Base-by-base conservation (phyloP, 2,888 invertebrate genomes). In the Tenodera sinensis region DNA sequence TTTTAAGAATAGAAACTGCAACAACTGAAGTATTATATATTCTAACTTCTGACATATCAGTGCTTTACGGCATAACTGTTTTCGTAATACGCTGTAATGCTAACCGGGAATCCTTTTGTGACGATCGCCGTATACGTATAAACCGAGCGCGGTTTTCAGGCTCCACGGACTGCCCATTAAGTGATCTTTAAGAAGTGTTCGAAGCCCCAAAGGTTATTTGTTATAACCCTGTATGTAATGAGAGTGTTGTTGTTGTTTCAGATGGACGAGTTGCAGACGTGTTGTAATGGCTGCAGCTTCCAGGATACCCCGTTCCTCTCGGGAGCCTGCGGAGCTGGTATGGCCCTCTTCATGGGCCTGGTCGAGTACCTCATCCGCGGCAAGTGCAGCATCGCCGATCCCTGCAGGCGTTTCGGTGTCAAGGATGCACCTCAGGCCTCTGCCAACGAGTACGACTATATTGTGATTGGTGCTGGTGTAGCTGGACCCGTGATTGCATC, bases 401-500 rank as follows among this genome's bases (percentile, higher is more conserved):
- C 92, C 12, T 92, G 92, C 88, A 88, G 91, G 1, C 91, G 92
- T 71, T 90, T 91, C 12, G 89, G 89, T 25, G 71, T 81, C 71
- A 89, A 90, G 28, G 88, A 87, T 15, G 28, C 85, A 15, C 85
- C 30, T 30, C 81, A 84, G 54, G 71, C 20, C 28, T 84, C 84
- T 71, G 28, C 83, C 71, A 93, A 89, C 89, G 92, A 91, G 83
- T 92, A 91, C 88, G 92, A 92, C 90, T 92, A 92, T 90, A 91
- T 92, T 28, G 89, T 92, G 91, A 92, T 93, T 28, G 93, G 93
- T 15, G 93, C 92, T 7, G 94, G 94, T 15, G 92, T 94, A 1
- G 92, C 94, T 7, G 95, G 94, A 12, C 93, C 94, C 8, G 93
- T 94, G 30, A 91, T 95, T 15, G 94, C 94, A 1, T 92, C 93